Evolutionary conservation across 2,797 vertebrate species (phyloP).

Genomic region (Limnodromus scolopaceus): DNA sequence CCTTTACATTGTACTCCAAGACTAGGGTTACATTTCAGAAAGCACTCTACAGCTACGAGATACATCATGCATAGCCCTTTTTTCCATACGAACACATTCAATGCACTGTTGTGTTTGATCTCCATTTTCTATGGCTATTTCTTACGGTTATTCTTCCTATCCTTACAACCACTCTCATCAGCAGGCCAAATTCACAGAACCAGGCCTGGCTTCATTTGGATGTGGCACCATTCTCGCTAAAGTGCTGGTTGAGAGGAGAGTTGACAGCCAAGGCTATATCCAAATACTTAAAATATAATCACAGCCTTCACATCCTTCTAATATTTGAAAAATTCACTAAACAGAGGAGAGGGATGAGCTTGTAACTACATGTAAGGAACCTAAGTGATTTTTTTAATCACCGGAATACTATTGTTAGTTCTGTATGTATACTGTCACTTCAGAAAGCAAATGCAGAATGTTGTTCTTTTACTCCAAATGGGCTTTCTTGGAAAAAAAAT

Average conservation of each 20-base stretch:
- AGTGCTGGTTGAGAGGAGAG: neutral
- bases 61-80: neutral
- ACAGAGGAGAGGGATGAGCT: neutral
- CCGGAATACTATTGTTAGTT: neutral
- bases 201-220: no score
- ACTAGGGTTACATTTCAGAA: neutral
- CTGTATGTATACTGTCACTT: neutral
- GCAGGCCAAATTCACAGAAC: neutral
- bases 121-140: neutral
- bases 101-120: fast-evolving
- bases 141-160: neutral
- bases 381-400: neutral
- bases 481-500: no score
- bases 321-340: neutral
- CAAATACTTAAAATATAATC: neutral
- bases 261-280: neutral
- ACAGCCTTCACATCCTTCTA: neutral
- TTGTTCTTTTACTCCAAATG: neutral
- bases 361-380: neutral
- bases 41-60: neutral
- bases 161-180: neutral
- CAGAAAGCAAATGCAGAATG: neutral
- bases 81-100: neutral
- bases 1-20: neutral
- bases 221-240: neutral